Base-by-base conservation (phyloP, 2,888 invertebrate species). In the Tortricodes alternella region DNA sequence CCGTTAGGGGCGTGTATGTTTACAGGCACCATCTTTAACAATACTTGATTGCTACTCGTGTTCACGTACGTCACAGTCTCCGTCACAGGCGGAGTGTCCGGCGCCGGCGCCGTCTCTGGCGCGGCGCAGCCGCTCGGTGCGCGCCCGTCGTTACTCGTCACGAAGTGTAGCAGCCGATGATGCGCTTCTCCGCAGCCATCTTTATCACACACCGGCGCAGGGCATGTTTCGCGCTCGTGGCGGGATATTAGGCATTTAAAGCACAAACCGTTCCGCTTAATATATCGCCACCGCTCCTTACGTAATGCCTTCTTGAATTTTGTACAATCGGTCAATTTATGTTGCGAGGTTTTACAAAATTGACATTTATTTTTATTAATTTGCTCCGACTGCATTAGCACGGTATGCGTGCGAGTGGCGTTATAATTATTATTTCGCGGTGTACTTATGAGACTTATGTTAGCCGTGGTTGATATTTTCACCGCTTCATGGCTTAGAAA, bases 21-120 rank as follows among this genome's bases (percentile, higher is more conserved):
- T 1, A 67, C 53, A 2, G 63, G 65, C 18, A 67, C 62, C n/a
- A 52, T 41, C 62, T 63, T 68, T 27, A 65, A 34, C n/a, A 63
- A 44, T 16, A 64, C 61, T 52, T 53, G 59, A 23, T 27, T 23
- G 11, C 27, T 13, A 32, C 37, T 41, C 9, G 24, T 8, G 9
- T 15, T 27, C 7, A 57, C 34, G 9, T 58, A 38, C 3, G 53
- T 29, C 1, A 59, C 51, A 8, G 35, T 48, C 15, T 57, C 55
- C 9, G 43, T 29, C 19, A 21, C 8, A 1, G 34, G 7, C 13
- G n/a, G 7, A 13, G 16, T 21, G 16, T 1, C 7, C 41, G 7
- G 11, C 7, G 8, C n/a, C 9, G n/a, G 27, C 21, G 50, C 35
- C 61, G 59, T 15, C 60, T 34, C 21, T 60, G 32, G 3, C 46